Conservation (phyloP, 2,113 vertebrate species). For the Uropsilus gracilis region DNA sequence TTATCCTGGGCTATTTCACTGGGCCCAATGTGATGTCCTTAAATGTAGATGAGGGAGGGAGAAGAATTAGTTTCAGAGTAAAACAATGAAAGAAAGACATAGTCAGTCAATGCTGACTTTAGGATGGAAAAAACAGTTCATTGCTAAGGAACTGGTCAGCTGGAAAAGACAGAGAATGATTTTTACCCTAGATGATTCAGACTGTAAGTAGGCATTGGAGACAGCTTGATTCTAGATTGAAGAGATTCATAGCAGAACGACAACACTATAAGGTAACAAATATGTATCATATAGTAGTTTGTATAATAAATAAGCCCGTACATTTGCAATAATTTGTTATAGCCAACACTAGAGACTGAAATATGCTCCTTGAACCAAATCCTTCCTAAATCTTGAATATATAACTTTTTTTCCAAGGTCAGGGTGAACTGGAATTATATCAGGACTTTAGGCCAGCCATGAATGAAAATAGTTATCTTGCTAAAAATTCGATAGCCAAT, state of each 20-base stretch:
- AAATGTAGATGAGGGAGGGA: neutral
- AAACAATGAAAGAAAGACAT: neutral
- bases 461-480: neutral
- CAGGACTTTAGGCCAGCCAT: too few relatives aligned
- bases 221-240: neutral
- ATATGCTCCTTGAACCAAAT: too few relatives aligned
- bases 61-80: neutral
- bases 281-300: too few relatives aligned
- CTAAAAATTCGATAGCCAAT: neutral
- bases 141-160: neutral
- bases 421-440: neutral
- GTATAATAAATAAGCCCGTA: too few relatives aligned
- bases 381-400: too few relatives aligned
- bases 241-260: neutral
- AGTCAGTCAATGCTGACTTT: neutral
- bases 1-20: neutral
- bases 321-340: too few relatives aligned
- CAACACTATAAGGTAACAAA: too few relatives aligned
- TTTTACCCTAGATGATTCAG: neutral
- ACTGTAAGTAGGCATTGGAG: neutral
- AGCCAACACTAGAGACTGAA: too few relatives aligned
- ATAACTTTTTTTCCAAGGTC: neutral
- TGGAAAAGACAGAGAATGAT: neutral
- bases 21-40: fast-evolving
- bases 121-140: neutral